Evolutionary conservation across 2,888 invertebrate genomes (phyloP), one percentile per base, ranked within the genome.

Genomic region (Andrena praecox): DNA sequence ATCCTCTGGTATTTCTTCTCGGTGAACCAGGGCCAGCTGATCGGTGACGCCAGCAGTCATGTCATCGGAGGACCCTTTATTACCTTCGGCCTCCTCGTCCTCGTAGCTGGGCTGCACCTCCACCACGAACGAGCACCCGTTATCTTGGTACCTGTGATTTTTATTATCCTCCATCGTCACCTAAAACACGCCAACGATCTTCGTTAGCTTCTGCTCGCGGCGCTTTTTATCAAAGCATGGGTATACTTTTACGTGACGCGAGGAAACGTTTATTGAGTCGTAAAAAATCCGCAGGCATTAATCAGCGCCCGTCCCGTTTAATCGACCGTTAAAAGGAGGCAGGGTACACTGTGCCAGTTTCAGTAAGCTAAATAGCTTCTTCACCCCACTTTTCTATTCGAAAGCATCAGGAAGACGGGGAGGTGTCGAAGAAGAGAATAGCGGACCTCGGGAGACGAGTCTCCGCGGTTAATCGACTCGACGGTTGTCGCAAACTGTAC

Each of bases 11-110:
- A 91, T 91, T 78, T 93, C 92, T 60, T 93, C 93, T 42, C 95
- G 94, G 88, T 95, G 95, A n/a, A 95, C 95, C 35, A 95, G 88
- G 16, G 95, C 95, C 78, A 94, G 94, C 89, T 95, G 95, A 89
- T 95, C 95, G 80, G 94, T 94, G 24, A 92, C 85, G 63, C 85
- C 88, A 33, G 87, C 89, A 52, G 86, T 85, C 71, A 92, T 83
- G 73, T 93, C 92, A 29, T 91, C 90, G 66, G 87, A 83, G 35
- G 91, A 92, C 12, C 90, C 91, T 82, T 85, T 90, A 77, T 88
- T 90, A 35, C 78, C 87, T 35, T 87, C 85, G 35, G 85, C 70
- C 27, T 90, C 89, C 27, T 90, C 89, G 66, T 86, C 90, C 63
- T 90, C 90, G 84, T 93, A 93, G 67, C 89, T 91, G 1, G 93